phyloP scores from a whole-genome alignment of 2,113 vertebrate genomes.

The Oreotrochilus melanogaster region DNA sequence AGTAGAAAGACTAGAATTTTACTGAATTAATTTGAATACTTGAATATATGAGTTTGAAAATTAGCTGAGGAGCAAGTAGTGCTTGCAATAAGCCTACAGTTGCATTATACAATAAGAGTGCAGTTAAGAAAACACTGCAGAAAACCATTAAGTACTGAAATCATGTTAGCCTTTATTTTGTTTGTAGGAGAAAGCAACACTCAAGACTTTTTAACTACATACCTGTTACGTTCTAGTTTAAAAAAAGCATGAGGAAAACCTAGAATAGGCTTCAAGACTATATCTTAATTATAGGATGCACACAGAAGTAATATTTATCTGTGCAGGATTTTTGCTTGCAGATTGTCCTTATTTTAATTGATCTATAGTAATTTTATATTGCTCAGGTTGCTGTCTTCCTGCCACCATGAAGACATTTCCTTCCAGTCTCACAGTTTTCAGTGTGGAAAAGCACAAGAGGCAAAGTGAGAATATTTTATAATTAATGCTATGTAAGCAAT shows the following conservation, averaged over 20 bases:
- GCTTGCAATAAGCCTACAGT: neutral
- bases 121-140: neutral
- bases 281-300: neutral
- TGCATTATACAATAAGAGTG: neutral
- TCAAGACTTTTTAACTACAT: neutral
- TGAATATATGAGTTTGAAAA: neutral
- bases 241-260: neutral
- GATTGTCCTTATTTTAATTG: neutral
- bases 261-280: neutral
- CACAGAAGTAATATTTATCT: neutral
- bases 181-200: neutral
- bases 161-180: neutral
- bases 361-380: neutral
- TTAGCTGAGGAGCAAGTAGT: neutral
- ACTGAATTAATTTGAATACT: neutral
- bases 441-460: neutral
- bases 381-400: neutral
- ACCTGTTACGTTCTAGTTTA: neutral
- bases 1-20: neutral
- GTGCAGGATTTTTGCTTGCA: neutral
- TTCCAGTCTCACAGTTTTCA: neutral
- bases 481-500: neutral
- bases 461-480: neutral
- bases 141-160: neutral
- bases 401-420: neutral